Percentiles rank a stretch among this genome's conserved stretches.
Conservation (phyloP, 2,113 vertebrate species). For the Cyrtonyx montezumae region DNA sequence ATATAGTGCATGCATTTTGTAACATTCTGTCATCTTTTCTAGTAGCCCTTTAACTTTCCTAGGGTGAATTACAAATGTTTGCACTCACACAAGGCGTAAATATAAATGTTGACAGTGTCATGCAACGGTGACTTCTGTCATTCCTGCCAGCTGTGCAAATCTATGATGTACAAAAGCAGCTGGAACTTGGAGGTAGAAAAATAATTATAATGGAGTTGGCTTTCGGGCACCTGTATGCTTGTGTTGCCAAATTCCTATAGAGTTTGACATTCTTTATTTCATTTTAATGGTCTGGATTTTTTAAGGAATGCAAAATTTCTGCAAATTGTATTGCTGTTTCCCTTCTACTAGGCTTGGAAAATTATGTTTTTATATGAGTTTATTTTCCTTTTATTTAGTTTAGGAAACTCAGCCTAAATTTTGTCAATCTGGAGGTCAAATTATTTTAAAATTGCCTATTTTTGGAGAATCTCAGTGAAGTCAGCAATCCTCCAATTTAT, state of each 20-base stretch:
- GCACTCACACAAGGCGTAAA: constrained; percentile 35
- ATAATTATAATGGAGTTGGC: not conserved
- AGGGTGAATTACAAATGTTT: constrained; percentile 49
- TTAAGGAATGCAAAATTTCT: not conserved
- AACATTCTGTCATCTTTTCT: not conserved
- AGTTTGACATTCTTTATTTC: not conserved
- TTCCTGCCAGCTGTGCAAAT: constrained; percentile 9
- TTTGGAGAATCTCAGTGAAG: not conserved
- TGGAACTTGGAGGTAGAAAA: not conserved
- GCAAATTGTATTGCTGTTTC: not conserved
- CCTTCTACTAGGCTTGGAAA: not conserved
- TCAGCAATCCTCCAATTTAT: not conserved
- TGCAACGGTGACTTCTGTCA: constrained; percentile 34
- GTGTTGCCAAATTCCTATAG: not conserved
- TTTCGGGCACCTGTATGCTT: not conserved
- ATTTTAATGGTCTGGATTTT: not conserved
- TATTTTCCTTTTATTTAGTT: not conserved
- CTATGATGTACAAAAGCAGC: not conserved
- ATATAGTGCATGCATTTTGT: not conserved
- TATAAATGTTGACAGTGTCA: constrained; percentile 23
- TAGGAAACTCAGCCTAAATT: not conserved
- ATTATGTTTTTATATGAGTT: not conserved
- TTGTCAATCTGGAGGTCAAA: not conserved
- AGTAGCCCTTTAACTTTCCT: constrained; percentile 19
- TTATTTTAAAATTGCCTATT: not conserved